phyloP scores from a whole-genome alignment of 2,888 invertebrate genomes.

The Cenopis cana region DNA sequence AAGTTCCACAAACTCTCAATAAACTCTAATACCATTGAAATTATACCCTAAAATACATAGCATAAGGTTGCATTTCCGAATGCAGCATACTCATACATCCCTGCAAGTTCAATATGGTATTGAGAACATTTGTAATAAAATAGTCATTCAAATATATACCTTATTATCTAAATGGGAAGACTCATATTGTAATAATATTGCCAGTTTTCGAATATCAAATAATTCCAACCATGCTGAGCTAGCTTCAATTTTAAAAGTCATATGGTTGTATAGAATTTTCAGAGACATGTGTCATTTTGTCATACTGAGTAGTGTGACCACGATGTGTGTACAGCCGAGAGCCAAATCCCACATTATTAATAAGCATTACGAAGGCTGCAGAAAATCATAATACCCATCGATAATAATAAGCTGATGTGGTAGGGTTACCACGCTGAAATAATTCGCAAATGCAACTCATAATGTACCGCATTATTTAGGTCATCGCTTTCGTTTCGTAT shows the following conservation, averaged over 20 bases:
- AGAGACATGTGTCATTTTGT: background rate
- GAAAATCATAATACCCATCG: constrained; percentile 48
- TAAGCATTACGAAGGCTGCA: constrained; percentile 40
- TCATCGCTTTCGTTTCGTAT: no score
- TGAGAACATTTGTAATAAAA: background rate
- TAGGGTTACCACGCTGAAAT: constrained; percentile 37
- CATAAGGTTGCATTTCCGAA: background rate
- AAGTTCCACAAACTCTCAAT: constrained; percentile 1
- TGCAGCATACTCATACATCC: background rate
- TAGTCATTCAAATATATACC: background rate
- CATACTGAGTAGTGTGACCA: background rate
- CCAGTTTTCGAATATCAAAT: background rate
- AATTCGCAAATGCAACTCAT: background rate
- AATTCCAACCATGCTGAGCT: background rate
- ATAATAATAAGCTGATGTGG: constrained; percentile 45
- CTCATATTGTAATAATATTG: background rate
- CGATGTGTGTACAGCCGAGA: constrained; percentile 33
- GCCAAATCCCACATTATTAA: constrained; percentile 39
- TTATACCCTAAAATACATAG: background rate
- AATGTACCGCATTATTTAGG: background rate
- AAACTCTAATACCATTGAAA: background rate
- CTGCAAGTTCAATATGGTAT: background rate
- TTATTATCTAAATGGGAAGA: background rate
- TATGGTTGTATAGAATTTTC: background rate
- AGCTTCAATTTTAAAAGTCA: background rate